Base-by-base conservation (phyloP, 2,888 invertebrate genomes). In the Hyposoter didymator region DNA sequence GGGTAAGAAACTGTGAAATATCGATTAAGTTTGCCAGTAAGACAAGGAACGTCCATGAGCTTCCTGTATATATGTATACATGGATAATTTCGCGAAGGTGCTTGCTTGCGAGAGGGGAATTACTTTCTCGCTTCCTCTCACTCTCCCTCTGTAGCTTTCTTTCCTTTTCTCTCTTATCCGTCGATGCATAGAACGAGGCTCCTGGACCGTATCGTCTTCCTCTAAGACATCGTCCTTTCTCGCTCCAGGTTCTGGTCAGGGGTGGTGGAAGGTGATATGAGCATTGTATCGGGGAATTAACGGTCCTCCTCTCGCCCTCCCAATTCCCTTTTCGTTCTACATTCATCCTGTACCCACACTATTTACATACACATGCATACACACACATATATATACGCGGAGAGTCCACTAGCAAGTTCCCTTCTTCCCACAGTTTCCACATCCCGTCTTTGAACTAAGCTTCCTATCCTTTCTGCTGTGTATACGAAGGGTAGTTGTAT, bases 241-340 rank as follows among this genome's bases (percentile, higher is more conserved):
- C 78, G 84, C 84, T 84, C 72, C 88, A 84, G 90, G 89, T 90
- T 69, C 90, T 90, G 90, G 90, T 90, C 91, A 91, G 91, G 90
- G 90, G 90, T 89, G 89, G 92, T 91, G 93, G 92, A 91, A 93
- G 93, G 93, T 93, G 94, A 94, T 94, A 93, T 93, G 94, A 94
- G 94, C 94, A 94, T 94, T 94, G 94, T 94, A 94, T 94, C 93
- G 94, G 93, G 93, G 93, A 94, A 94, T 94, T 94, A 94, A 94
- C 94, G 93, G 92, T 91, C 90, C 90, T 90, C 90, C 89, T 86
- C 87, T 88, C 88, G 88, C 87, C 86, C 87, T 88, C 87, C 86
- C 74, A 82, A 49, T 86, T 84, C 84, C 83, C 66, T 73, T 84
- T 87, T 85, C 87, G 84, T 87, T 85, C 79, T 82, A 88, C 84